Conservation (phyloP, 2,797 vertebrate species). For the Lithobates sylvaticus region DNA sequence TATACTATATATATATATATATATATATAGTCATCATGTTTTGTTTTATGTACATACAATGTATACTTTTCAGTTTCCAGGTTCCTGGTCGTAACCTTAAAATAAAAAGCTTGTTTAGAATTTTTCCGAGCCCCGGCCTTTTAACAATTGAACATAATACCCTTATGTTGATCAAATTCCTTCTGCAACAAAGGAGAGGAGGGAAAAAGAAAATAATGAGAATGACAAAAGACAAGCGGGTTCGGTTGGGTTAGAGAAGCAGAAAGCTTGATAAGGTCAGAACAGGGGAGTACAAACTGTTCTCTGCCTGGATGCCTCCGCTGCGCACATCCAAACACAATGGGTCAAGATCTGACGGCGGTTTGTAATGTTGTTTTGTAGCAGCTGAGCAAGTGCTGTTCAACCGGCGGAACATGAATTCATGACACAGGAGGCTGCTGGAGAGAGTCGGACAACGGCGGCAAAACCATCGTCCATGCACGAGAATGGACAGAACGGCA, state of each 20-base stretch:
- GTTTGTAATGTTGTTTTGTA: slow-evolving; percentile 32
- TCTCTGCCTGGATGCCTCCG: slow-evolving; percentile 26
- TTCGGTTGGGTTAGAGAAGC: background rate
- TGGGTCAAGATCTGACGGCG: slow-evolving; percentile 25
- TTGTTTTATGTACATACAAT: too few species aligned
- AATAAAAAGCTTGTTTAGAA: too few species aligned
- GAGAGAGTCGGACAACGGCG: background rate
- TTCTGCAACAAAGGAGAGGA: background rate
- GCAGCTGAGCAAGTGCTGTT: slow-evolving; percentile 4
- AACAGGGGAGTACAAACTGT: slow-evolving; percentile 3
- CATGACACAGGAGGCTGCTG: background rate
- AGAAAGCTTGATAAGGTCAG: slow-evolving; percentile 10
- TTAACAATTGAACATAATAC: too few species aligned
- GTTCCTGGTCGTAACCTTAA: too few species aligned
- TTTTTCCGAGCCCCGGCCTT: too few species aligned
- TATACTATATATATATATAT: too few species aligned
- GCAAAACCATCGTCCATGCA: background rate
- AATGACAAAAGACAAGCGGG: background rate
- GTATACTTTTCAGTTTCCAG: too few species aligned
- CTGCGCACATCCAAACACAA: slow-evolving; percentile 1
- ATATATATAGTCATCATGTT: too few species aligned
- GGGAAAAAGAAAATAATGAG: background rate
- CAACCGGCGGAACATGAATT: background rate
- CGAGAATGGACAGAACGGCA: too few species aligned
- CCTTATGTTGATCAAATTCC: background rate